Conservation (phyloP, 2,797 vertebrate genomes). For the Carapus acus region DNA sequence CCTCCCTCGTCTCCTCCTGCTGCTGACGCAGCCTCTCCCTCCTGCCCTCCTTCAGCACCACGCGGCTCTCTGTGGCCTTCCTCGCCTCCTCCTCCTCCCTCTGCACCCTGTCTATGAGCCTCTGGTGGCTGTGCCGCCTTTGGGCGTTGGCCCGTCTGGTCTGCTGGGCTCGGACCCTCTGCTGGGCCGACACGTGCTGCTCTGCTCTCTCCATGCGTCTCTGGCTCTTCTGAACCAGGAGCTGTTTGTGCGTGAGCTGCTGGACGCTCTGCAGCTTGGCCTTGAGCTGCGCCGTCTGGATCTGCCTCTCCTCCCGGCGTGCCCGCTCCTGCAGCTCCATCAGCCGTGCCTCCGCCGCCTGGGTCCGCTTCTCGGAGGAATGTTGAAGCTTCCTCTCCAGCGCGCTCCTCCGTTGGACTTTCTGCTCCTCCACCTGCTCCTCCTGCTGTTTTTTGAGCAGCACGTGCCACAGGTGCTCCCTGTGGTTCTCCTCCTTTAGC, state of each 20-base stretch:
- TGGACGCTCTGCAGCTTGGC: constrained; percentile 48
- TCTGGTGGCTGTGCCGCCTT: constrained; percentile 57
- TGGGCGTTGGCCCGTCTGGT: constrained; percentile 41
- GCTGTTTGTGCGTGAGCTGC: constrained; percentile 51
- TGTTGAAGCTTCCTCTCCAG: constrained; percentile 60
- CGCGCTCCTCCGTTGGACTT: constrained; percentile 49
- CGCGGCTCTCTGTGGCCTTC: constrained; percentile 49
- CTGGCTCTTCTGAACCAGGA: constrained; percentile 59
- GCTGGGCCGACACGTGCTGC: constrained; percentile 26
- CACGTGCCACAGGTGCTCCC: constrained; percentile 65
- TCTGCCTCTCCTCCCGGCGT: constrained; percentile 57
- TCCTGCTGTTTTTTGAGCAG: constrained; percentile 67
- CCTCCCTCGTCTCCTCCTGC: constrained; percentile 62
- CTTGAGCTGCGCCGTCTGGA: constrained; percentile 48
- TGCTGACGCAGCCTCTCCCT: constrained; percentile 61
- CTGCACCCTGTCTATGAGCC: constrained; percentile 59
- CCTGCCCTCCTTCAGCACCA: constrained; percentile 65
- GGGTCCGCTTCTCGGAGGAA: constrained; percentile 41
- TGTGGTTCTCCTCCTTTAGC: constrained; percentile 62
- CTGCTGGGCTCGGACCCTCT: constrained; percentile 38
- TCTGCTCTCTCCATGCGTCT: constrained; percentile 56
- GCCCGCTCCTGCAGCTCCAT: constrained; percentile 56
- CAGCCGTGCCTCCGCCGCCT: constrained; percentile 38
- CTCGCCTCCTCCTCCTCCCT: constrained; percentile 65
- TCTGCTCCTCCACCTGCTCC: constrained; percentile 63